Evolutionary conservation across 2,888 invertebrate genomes (phyloP).

Genomic region (Ormyrus pomaceus): DNA sequence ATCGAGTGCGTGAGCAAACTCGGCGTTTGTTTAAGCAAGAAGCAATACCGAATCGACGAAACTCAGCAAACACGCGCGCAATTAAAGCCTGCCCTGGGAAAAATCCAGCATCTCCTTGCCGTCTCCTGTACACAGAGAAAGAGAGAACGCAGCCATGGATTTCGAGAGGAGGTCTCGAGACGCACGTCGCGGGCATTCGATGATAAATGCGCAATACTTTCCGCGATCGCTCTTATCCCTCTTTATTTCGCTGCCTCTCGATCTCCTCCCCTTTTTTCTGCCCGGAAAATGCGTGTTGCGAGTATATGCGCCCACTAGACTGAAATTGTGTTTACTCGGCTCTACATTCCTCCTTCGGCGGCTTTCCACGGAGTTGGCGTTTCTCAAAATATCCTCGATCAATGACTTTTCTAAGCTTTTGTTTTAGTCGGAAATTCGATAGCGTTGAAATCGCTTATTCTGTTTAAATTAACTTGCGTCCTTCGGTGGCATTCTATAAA

Average conservation of each 20-base stretch:
- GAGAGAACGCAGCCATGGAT: background rate
- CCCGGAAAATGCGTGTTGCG: background rate
- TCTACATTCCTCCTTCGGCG: background rate
- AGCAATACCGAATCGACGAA: background rate
- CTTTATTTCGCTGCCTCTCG: constrained; percentile 11
- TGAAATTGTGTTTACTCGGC: constrained; percentile 6
- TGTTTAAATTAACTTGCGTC: too few species aligned
- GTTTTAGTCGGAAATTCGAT: too few species aligned
- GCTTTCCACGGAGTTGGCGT: background rate
- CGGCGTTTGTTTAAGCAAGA: too few species aligned
- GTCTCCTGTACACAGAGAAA: too few species aligned
- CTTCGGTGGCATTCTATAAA: too few species aligned
- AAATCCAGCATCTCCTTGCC: constrained; percentile 1
- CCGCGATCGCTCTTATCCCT: constrained; percentile 22
- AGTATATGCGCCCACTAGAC: background rate
- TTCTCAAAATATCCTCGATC: constrained; percentile 5
- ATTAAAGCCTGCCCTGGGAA: background rate
- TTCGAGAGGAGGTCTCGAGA: background rate
- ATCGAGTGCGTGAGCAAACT: too few species aligned
- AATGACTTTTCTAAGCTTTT: background rate
- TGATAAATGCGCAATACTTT: constrained; percentile 43
- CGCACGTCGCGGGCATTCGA: background rate
- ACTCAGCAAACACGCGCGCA: constrained; percentile 20
- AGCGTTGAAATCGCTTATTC: too few species aligned
- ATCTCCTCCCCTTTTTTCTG: background rate